Conservation (phyloP, 2,113 vertebrate species). For the Polypterus senegalus region DNA sequence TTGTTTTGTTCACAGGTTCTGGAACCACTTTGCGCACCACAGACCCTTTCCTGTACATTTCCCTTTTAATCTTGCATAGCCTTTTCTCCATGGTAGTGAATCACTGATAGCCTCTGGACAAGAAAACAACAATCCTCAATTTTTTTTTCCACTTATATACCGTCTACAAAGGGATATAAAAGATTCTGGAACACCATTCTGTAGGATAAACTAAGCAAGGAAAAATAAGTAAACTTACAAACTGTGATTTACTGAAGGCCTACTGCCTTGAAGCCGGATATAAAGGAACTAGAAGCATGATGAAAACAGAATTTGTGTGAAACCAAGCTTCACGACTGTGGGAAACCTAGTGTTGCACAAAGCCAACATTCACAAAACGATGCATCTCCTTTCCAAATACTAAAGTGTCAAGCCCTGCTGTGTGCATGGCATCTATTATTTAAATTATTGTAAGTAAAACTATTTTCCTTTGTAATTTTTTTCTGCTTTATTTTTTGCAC, state of each 20-base stretch:
- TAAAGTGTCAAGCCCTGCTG: conserved; percentile 45
- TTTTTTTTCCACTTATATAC: conserved; percentile 32
- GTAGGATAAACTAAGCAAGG: conserved; percentile 1
- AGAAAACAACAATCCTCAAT: conserved; percentile 15
- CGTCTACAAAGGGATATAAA: conserved; percentile 28
- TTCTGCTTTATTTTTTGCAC: conserved; percentile 52
- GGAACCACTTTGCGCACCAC: conserved; percentile 47
- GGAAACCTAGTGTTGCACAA: conserved; percentile 41
- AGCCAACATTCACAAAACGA: conserved; percentile 43
- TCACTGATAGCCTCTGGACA: conserved; percentile 51
- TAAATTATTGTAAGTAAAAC: conserved; percentile 38
- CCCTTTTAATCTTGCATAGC: conserved; percentile 67
- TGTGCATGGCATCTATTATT: conserved; percentile 46
- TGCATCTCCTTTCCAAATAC: conserved; percentile 55
- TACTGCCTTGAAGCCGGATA: conserved; percentile 34
- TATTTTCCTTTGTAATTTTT: conserved; percentile 41
- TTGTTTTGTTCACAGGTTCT: conserved; percentile 51
- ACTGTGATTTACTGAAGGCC: conserved; percentile 25
- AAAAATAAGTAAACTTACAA: conserved; percentile 10
- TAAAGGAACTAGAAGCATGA: conserved; percentile 61
- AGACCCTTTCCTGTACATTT: conserved; percentile 57
- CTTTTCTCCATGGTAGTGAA: conserved; percentile 62
- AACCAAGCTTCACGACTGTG: conserved; percentile 29
- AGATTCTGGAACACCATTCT: conserved; percentile 26
- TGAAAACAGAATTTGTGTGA: conserved; percentile 44